Percentiles rank a stretch among this genome's conserved stretches.
phyloP scores from a whole-genome alignment of 2,113 vertebrate genomes.

The Elachura formosa region DNA sequence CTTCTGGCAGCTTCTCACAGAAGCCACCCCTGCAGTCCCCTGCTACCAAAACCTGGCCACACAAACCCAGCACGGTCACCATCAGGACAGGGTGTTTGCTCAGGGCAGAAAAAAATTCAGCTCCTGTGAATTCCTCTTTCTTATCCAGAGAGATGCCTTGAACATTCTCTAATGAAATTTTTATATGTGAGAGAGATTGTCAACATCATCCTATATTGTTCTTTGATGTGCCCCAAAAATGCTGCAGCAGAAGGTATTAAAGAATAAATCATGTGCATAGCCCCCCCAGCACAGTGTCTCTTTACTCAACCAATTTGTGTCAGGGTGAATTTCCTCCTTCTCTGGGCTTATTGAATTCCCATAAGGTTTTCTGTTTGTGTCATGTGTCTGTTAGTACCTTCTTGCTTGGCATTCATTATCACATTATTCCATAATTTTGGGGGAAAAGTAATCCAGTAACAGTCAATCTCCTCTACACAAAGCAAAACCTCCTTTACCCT shows the following conservation, averaged over 20 bases:
- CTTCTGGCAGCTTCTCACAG: not conserved
- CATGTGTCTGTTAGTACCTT: not conserved
- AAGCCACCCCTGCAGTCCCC: not conserved
- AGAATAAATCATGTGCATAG: slow-evolving; percentile 49
- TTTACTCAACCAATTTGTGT: slow-evolving; percentile 27
- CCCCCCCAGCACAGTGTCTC: not conserved
- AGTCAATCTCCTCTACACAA: not conserved
- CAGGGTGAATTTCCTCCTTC: not conserved
- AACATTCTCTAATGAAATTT: slow-evolving; percentile 63
- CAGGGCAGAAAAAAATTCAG: slow-evolving; percentile 1
- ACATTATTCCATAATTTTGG: not conserved
- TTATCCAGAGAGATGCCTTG: slow-evolving; percentile 56
- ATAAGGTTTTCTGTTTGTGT: not conserved
- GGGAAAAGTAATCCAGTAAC: not conserved
- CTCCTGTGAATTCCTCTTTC: slow-evolving; percentile 58
- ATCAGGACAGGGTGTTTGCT: slow-evolving; percentile 23
- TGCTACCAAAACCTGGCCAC: not conserved
- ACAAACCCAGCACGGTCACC: not conserved
- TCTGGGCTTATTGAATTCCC: not conserved
- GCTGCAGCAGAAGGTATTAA: slow-evolving; percentile 60
- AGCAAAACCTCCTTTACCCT: not conserved
- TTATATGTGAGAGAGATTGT: slow-evolving; percentile 59
- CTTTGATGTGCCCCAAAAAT: slow-evolving; percentile 64
- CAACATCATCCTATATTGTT: slow-evolving; percentile 43
- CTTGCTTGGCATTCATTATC: not conserved